phyloP scores from a whole-genome alignment of 2,888 invertebrate genomes.

The Dinocampus coccinellae region DNA sequence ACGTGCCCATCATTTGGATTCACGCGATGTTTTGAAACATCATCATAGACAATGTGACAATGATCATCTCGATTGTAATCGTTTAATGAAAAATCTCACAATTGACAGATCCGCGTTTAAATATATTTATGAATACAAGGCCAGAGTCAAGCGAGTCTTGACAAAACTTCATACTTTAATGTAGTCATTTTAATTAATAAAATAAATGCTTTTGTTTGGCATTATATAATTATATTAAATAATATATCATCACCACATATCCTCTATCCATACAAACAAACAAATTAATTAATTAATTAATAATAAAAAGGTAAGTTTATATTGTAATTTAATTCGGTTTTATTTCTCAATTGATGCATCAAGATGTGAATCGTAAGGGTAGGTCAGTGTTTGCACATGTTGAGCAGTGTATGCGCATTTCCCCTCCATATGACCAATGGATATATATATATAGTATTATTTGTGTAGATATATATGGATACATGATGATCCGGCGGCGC shows the following conservation, averaged over 20 bases:
- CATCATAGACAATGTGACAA: conserved; percentile 74
- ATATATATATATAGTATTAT: not conserved
- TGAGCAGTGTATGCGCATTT: not conserved
- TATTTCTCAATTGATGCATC: conserved; percentile 14
- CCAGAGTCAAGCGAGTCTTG: conserved; percentile 51
- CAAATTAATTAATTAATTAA: not conserved
- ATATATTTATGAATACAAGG: conserved; percentile 55
- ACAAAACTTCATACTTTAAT: conserved; percentile 47
- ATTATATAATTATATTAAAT: conserved; percentile 27
- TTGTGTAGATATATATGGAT: not conserved
- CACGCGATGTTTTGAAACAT: conserved; percentile 75
- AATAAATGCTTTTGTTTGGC: not conserved
- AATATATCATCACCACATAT: conserved; percentile 38
- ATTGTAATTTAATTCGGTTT: not conserved
- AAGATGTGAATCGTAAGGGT: conserved; percentile 33
- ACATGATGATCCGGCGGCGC: not conserved
- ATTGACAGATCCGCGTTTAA: conserved; percentile 57
- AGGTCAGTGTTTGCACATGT: conserved; percentile 35
- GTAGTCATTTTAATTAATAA: conserved; percentile 18
- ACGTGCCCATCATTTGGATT: conserved; percentile 74
- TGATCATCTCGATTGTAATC: conserved; percentile 59
- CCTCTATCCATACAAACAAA: not conserved
- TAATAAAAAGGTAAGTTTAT: not conserved
- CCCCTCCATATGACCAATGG: not conserved
- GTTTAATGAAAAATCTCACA: conserved; percentile 57